These are phyloP conservation scores for Xenentodon cancila DNA, from an alignment of 2,797 vertebrate genomes.

Conservation along the genomic window DNA sequence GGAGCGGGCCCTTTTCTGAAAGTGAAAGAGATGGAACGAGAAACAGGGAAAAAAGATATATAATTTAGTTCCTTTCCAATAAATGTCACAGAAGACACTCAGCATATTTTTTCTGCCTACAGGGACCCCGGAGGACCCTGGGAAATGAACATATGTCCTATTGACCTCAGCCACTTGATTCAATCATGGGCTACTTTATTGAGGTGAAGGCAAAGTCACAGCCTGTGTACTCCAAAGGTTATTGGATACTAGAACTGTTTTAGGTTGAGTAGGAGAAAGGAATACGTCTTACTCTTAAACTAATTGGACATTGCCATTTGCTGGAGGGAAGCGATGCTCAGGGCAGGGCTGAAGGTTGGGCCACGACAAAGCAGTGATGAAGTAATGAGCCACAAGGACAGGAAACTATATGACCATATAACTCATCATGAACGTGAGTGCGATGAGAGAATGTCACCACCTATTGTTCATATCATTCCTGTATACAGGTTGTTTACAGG, in stretches of 20 bases:
- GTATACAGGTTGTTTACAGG: slow-evolving; percentile 6
- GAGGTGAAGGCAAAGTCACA: slow-evolving; percentile 83
- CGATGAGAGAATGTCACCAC: background rate
- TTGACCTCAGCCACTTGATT: slow-evolving; percentile 82
- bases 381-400: slow-evolving; percentile 56
- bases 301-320: slow-evolving; percentile 75
- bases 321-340: slow-evolving; percentile 38
- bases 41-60: slow-evolving; percentile 45
- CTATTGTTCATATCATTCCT: slow-evolving; percentile 7
- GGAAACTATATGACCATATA: slow-evolving; percentile 8
- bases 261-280: slow-evolving; percentile 52
- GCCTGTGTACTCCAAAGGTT: slow-evolving; percentile 75
- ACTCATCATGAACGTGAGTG: slow-evolving; percentile 8
- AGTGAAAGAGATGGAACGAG: slow-evolving; percentile 52
- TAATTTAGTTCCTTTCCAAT: slow-evolving; percentile 72
- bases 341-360: slow-evolving; percentile 47
- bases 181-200: slow-evolving; percentile 81
- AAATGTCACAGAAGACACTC: slow-evolving; percentile 81
- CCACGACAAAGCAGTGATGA: slow-evolving; percentile 46
- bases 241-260: slow-evolving; percentile 71
- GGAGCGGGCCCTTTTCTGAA: slow-evolving; percentile 30
- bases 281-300: slow-evolving; percentile 67
- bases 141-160: slow-evolving; percentile 83
- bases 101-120: slow-evolving; percentile 72
- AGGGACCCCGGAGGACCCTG: slow-evolving; percentile 71